Conservation (phyloP, 2,113 vertebrate genomes). For the Grallaria varia region DNA sequence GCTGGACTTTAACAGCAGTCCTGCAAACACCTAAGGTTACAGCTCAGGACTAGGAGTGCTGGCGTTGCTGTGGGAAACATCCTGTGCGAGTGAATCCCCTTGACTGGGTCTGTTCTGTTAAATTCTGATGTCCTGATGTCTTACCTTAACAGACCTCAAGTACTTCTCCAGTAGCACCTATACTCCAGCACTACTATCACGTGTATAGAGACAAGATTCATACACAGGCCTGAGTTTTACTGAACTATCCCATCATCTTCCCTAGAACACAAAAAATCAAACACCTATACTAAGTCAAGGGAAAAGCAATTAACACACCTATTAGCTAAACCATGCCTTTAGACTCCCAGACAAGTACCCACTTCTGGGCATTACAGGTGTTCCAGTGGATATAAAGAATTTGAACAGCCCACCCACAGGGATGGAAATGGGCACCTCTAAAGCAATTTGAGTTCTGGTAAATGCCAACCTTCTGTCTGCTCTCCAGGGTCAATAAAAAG, state of each 20-base stretch:
- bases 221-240: neutral
- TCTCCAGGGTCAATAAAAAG: neutral
- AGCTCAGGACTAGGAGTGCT: neutral
- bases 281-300: accelerated
- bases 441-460: neutral
- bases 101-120: too few relatives aligned
- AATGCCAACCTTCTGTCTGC: neutral
- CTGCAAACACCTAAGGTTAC: neutral
- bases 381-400: neutral
- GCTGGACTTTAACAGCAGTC: neutral
- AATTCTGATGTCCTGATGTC: neutral
- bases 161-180: neutral
- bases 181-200: neutral
- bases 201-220: neutral
- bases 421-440: neutral
- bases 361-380: neutral
- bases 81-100: neutral
- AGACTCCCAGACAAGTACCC: neutral
- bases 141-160: neutral
- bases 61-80: neutral
- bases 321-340: neutral
- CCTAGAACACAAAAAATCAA: neutral
- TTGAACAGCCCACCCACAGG: neutral
- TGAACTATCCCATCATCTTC: neutral
- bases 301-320: neutral